Percentiles rank a stretch among this genome's conserved stretches.
phyloP scores from a whole-genome alignment of 2,888 invertebrate species.

The Netelia fuscicornis region DNA sequence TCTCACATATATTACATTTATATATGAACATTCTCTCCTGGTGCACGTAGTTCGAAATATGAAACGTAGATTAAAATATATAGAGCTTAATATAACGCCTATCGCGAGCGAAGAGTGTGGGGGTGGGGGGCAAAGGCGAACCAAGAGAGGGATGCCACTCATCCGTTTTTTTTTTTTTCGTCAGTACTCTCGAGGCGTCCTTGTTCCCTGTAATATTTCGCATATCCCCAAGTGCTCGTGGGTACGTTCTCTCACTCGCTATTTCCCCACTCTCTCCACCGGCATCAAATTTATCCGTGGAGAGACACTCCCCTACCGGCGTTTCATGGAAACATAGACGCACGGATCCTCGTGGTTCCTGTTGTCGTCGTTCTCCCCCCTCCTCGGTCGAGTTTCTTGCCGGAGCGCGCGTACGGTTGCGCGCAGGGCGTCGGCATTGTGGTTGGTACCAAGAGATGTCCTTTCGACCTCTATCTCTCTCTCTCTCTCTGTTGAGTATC shows the following conservation, averaged over 20 bases:
- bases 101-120: too few species aligned
- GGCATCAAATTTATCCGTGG: conserved; percentile 39
- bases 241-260: conserved; percentile 4
- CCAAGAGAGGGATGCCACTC: too few species aligned
- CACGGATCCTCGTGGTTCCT: conserved; percentile 67
- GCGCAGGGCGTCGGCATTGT: conserved; percentile 75
- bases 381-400: conserved; percentile 11
- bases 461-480: conserved; percentile 74
- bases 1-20: conserved; percentile 12
- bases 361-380: conserved; percentile 54
- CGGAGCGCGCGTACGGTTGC: conserved; percentile 69
- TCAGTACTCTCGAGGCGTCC: too few species aligned
- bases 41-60: too few species aligned
- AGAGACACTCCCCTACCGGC: conserved; percentile 64
- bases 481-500: background rate
- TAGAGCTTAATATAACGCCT: too few species aligned
- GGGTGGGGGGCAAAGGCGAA: too few species aligned
- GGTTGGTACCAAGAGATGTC: conserved; percentile 79
- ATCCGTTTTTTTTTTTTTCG: too few species aligned
- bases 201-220: too few species aligned
- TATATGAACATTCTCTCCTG: background rate
- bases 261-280: conserved; percentile 48
- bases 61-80: too few species aligned
- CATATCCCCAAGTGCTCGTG: too few species aligned
- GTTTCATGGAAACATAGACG: conserved; percentile 41